Evolutionary conservation across 2,888 invertebrate genomes (phyloP).

Genomic region (Melinaea menophilus): DNA sequence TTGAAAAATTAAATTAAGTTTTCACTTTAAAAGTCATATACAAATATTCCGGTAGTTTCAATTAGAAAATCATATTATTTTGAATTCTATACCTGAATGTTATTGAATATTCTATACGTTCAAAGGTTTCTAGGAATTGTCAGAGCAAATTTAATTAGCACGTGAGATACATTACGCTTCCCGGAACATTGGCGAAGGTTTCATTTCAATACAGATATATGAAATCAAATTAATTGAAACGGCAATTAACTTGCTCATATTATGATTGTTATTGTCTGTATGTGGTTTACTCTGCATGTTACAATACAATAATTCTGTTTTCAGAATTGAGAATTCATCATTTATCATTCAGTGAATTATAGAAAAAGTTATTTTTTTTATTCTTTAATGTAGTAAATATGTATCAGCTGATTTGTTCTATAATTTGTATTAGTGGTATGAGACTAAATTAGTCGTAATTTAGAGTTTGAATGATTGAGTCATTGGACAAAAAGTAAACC

Average conservation of each 20-base stretch:
- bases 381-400: too few species aligned
- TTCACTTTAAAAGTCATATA: background rate
- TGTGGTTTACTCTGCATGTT: background rate
- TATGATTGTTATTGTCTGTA: background rate
- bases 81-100: background rate
- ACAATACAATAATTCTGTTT: too few species aligned
- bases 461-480: too few species aligned
- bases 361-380: too few species aligned
- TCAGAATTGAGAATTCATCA: too few species aligned
- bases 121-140: constrained; percentile 8
- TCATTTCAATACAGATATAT: constrained; percentile 12
- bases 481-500: too few species aligned
- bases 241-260: background rate
- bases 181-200: constrained; percentile 8
- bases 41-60: background rate
- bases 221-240: constrained; percentile 6
- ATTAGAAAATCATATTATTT: background rate
- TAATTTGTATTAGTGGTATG: too few species aligned
- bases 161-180: constrained; percentile 8
- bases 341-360: too few species aligned
- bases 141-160: constrained; percentile 12
- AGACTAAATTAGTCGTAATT: too few species aligned
- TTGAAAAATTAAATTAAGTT: too few species aligned
- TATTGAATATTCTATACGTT: background rate
- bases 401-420: too few species aligned